Evolutionary conservation across 2,113 vertebrate genomes (phyloP), one percentile per base, ranked within the genome.

Genomic region (Callopanchax toddi): DNA sequence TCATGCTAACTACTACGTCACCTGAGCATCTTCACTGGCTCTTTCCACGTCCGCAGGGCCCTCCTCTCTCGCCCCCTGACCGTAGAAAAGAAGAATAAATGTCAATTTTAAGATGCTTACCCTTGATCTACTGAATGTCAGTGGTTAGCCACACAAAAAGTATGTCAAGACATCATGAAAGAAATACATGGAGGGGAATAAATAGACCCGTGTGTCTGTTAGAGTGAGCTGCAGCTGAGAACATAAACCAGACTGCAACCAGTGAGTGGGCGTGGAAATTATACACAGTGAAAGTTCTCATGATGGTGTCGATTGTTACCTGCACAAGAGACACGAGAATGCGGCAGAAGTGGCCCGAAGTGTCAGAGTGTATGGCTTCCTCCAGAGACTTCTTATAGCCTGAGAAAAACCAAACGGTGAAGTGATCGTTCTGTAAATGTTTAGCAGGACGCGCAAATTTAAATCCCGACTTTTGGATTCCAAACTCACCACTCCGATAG

Each of bases 291-390:
- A 10, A 20, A 49, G 61, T 79, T 83, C 72, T 79, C 71, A 67
- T 40, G 42, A 15, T 40, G 26, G 26, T 6, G 26, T 3, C 11
- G 20, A 49, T 16, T 12, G 1, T 43, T 92, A 99, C 97, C 94
- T 96, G 94, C 46, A 94, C 92, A 71, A 99, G 87, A 52, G 97
- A 97, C 43, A 97, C 83, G 0, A 99, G 94, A 74, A 99, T 95
- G 81, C 93, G 94, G 71, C 92, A 94, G 87, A 99, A 97, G 67
- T 92, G 93, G 32, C 96, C 97, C 0, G 97, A 98, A 0, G 97
- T 99, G 62, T 99, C 97, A 0, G 96, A 97, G 74, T 91, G 91
- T 76, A 99, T 87, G 44, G 91, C 94, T 0, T 96, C 94, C 76
- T 99, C 97, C 75, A 99, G 78, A 61, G 91, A 86, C 77, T 91